phyloP scores from a whole-genome alignment of 2,888 invertebrate species.

The Drosophila borealis region DNA sequence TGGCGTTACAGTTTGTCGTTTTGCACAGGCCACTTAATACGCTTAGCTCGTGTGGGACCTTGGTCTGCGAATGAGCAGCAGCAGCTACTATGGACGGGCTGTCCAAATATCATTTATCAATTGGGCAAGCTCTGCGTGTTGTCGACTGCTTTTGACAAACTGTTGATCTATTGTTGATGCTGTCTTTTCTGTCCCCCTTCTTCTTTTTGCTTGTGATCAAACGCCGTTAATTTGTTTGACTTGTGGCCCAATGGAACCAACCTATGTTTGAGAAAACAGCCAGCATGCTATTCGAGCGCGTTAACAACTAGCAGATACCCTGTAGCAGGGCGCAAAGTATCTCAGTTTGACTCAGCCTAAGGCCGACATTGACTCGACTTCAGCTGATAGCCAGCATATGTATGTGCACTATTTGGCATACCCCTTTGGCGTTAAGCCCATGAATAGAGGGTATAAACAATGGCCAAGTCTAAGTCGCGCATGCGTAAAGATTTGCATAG shows the following conservation, averaged over 20 bases:
- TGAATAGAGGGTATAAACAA: conserved; percentile 12
- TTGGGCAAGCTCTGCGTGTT: conserved; percentile 25
- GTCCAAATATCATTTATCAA: conserved; percentile 49
- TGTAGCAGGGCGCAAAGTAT: not conserved
- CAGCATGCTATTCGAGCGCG: not conserved
- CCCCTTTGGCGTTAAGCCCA: not conserved
- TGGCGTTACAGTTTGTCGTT: conserved; percentile 22
- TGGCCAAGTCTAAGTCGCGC: conserved; percentile 49
- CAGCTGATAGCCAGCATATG: no score
- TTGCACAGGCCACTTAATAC: conserved; percentile 17
- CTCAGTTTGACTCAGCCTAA: no score
- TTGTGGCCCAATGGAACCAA: conserved; percentile 51
- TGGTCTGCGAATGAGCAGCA: conserved; percentile 32
- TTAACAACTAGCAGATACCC: not conserved
- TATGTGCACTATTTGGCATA: no score
- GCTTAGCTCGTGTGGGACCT: conserved; percentile 29
- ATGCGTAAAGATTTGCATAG: conserved; percentile 74
- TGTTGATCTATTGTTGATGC: conserved; percentile 23
- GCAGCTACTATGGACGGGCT: conserved; percentile 13
- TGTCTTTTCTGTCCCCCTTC: conserved; percentile 12
- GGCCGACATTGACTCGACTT: no score
- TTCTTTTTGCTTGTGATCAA: conserved; percentile 48
- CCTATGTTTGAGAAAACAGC: conserved; percentile 14
- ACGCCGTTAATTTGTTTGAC: conserved; percentile 71
- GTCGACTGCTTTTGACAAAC: conserved; percentile 31